Conservation (phyloP, 2,888 invertebrate species). For the Cheilosia pagana region DNA sequence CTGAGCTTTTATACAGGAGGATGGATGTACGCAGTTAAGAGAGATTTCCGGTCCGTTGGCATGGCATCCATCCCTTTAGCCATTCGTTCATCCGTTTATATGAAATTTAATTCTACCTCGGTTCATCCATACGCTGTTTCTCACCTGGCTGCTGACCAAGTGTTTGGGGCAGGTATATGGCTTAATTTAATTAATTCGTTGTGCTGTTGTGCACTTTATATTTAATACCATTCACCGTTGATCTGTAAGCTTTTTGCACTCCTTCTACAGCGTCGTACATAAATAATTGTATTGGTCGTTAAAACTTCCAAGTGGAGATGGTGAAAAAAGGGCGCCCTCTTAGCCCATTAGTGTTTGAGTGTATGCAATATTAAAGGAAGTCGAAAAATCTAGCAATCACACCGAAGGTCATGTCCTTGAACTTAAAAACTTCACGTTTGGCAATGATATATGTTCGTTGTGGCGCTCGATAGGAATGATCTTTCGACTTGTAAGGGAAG, state of each 20-base stretch:
- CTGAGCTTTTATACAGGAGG: neutral
- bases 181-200: slow-evolving; percentile 52
- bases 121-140: neutral
- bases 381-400: too few species aligned
- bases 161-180: neutral
- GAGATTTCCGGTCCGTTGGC: slow-evolving; percentile 25
- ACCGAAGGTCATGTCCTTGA: too few species aligned
- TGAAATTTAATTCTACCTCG: neutral
- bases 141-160: neutral
- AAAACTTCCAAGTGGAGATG: neutral
- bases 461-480: too few species aligned
- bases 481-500: too few species aligned
- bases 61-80: slow-evolving; percentile 22
- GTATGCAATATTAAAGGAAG: too few species aligned
- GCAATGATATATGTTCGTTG: too few species aligned
- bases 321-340: too few species aligned
- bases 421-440: too few species aligned
- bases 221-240: slow-evolving; percentile 18
- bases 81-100: slow-evolving; percentile 10
- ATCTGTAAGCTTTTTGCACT: slow-evolving; percentile 28
- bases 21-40: slow-evolving; percentile 17
- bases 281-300: neutral
- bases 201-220: slow-evolving; percentile 48
- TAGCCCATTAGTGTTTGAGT: too few species aligned
- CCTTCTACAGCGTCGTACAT: too few species aligned